Evolutionary conservation across 2,888 invertebrate genomes (phyloP), one percentile per base, ranked within the genome.

Genomic region (Noctuana brunneofusca): DNA sequence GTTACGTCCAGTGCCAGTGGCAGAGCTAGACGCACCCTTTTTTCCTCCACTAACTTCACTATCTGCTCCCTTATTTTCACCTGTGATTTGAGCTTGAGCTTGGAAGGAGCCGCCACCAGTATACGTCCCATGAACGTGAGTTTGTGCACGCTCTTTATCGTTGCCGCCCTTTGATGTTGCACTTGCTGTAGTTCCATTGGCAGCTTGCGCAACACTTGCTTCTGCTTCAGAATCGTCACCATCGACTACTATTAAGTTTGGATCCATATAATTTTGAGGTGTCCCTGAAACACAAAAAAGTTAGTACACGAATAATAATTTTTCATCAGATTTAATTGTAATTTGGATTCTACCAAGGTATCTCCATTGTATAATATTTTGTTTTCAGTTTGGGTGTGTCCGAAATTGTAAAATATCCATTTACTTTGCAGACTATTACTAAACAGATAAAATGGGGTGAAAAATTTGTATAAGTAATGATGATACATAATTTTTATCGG

Each of bases 91-190:
- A 5, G 96, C 96, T 78, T 95, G 96, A 8, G 97, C 97, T 67
- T 96, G 95, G 78, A 97, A 97, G 0, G 96, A 94, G 12, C 96
- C 96, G 20, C 94, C 92, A 1, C 96, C 95, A 0, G 94, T 93
- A 75, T 97, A 96, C 0, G 95, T 94, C 24, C 97, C 97, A 57
- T 95, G 95, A 0, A 97, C 96, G 86, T 96, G 95, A 0, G 97
- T 96, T 82, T 96, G 96, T 0, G 97, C 95, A 2, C 94, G 94
- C 9, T 96, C 96, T 65, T 95, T 94, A 27, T 93, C 93, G 73
- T 94, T 95, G 68, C 93, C 94, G 12, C 97, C 97, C 83, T 95
- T 95, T 12, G 97, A 95, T 59, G 94, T 93, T 2, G 96, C 96
- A 66, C 93, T 93, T 0, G 96, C 96, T 70, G 94, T 93, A 0